Evolutionary conservation across 2,888 invertebrate genomes (phyloP).

Genomic region (Mycalesis mineus): DNA sequence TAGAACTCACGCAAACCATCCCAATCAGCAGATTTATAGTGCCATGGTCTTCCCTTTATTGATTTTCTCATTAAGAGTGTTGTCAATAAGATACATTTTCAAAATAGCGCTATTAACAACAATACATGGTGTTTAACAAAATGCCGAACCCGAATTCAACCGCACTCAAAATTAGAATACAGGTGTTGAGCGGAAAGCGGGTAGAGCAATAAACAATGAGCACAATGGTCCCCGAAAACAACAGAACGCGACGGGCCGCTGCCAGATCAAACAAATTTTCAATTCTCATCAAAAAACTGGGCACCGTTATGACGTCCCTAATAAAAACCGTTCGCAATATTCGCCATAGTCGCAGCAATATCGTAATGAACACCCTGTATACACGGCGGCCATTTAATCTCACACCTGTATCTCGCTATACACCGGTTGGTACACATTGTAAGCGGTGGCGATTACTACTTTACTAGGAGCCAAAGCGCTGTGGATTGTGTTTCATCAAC

Average conservation of each 20-base stretch:
- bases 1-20: too few species aligned
- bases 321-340: constrained; percentile 71
- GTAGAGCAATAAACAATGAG: constrained; percentile 51
- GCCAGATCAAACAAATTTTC: constrained; percentile 71
- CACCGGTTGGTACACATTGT: constrained; percentile 34
- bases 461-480: background rate
- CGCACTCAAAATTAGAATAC: constrained; percentile 7
- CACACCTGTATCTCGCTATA: constrained; percentile 74
- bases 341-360: constrained; percentile 70
- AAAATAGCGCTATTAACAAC: too few species aligned
- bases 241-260: constrained; percentile 10
- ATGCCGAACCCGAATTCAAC: background rate
- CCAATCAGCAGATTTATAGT: too few species aligned
- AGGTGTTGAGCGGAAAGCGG: constrained; percentile 21
- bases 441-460: constrained; percentile 16
- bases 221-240: constrained; percentile 36
- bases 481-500: too few species aligned
- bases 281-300: constrained; percentile 75
- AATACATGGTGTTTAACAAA: background rate
- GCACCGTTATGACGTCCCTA: constrained; percentile 67
- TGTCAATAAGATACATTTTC: too few species aligned
- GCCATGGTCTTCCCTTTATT: too few species aligned
- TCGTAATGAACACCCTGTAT: constrained; percentile 77
- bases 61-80: too few species aligned
- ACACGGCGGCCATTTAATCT: constrained; percentile 75